phyloP scores from a whole-genome alignment of 2,797 vertebrate species.

The Notoglanidium macrostoma region DNA sequence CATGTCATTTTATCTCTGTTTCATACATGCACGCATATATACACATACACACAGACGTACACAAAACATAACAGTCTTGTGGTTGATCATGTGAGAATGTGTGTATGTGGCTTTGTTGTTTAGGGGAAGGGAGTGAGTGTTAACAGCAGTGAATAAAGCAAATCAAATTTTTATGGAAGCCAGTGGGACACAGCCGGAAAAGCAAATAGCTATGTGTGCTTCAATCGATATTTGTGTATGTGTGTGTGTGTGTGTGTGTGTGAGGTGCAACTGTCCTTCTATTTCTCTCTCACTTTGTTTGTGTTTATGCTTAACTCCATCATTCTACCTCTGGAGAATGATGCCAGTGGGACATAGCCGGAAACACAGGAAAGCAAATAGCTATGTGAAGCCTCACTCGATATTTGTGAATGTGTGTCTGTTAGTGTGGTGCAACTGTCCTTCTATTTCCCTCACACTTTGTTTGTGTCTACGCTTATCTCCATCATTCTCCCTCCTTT shows the following conservation, averaged over 20 bases:
- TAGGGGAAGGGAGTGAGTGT: conserved; percentile 11
- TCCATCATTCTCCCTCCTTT: conserved; percentile 5
- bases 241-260: conserved; percentile 13
- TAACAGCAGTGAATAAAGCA: conserved; percentile 51
- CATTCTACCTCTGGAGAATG: conserved; percentile 8
- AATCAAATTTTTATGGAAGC: conserved; percentile 57
- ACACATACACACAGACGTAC: background rate
- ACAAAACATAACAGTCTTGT: conserved; percentile 5
- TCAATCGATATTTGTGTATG: conserved; percentile 35
- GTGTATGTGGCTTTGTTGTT: conserved; percentile 27
- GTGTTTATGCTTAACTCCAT: background rate
- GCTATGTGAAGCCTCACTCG: conserved; percentile 29
- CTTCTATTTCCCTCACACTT: conserved; percentile 12
- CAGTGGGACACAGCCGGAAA: conserved; percentile 49
- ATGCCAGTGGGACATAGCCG: conserved; percentile 46
- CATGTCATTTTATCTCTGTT: conserved; percentile 29
- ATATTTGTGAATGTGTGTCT: conserved; percentile 27
- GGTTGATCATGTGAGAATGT: conserved; percentile 42
- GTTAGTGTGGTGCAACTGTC: conserved; percentile 2
- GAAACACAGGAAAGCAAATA: conserved; percentile 51
- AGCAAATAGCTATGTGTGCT: conserved; percentile 42
- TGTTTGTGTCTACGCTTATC: background rate
- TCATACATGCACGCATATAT: conserved; percentile 30
- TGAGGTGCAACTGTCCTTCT: conserved; percentile 26
- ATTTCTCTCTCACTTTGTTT: background rate